A percentile compares a stretch with the other conserved stretches of the same genome.
Evolutionary conservation across 2,113 vertebrate genomes (phyloP).

Genomic region (Haliaeetus leucogaster): DNA sequence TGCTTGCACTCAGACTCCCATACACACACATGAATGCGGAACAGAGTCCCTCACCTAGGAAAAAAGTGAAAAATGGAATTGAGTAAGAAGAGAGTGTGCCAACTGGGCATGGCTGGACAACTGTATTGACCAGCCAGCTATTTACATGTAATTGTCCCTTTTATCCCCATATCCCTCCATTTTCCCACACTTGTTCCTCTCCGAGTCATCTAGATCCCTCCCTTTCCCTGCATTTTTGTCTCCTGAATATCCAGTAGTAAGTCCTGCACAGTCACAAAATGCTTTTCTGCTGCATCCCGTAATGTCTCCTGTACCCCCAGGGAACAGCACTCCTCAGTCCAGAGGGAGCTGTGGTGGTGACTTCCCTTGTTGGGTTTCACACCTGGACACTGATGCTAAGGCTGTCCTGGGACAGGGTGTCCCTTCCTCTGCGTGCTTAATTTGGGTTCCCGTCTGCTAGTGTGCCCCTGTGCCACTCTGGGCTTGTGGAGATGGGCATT

Average conservation of each 20-base stretch:
- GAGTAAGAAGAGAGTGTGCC: background rate
- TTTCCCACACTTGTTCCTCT: background rate
- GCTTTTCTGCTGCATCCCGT: background rate
- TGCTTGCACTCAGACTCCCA: background rate
- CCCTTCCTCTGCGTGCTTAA: background rate
- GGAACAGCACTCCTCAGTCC: background rate
- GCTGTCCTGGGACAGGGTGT: background rate
- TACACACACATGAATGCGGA: background rate
- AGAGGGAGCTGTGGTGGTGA: background rate
- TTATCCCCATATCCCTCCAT: background rate
- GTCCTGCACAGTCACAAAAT: background rate
- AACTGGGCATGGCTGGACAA: background rate
- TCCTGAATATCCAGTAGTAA: background rate
- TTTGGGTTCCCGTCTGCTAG: background rate
- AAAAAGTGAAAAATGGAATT: background rate
- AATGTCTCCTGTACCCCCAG: background rate
- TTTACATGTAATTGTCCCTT: background rate
- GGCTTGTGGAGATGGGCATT: background rate
- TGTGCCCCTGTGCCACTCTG: background rate
- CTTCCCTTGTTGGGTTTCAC: background rate
- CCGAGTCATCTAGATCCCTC: background rate
- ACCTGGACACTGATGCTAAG: background rate
- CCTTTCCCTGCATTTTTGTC: background rate
- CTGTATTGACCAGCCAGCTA: background rate
- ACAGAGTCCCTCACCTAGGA: background rate